Conservation (phyloP, 2,113 vertebrate species). For the Austrofundulus limnaeus region DNA sequence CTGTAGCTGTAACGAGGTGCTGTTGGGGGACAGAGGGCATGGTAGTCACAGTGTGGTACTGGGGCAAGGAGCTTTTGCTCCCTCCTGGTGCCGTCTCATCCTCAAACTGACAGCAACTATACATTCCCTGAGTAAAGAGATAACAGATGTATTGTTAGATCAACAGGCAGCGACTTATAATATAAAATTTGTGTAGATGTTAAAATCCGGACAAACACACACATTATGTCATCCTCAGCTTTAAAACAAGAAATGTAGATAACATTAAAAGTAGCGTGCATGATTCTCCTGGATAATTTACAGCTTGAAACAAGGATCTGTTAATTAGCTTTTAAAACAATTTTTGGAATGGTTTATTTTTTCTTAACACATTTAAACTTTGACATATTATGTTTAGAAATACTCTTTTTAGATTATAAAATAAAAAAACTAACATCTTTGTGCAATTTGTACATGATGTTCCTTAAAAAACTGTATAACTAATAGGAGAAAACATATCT, state of each 20-base stretch:
- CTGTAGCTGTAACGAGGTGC: constrained; percentile 73
- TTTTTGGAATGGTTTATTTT: too few relatives aligned
- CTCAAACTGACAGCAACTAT: constrained; percentile 91
- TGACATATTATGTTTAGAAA: too few relatives aligned
- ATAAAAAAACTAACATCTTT: too few relatives aligned
- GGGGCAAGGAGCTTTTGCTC: constrained; percentile 71
- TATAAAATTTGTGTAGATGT: constrained; percentile 16
- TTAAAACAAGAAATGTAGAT: constrained; percentile 11
- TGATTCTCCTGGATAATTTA: too few relatives aligned
- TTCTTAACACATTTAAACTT: too few relatives aligned
- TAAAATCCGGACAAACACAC: constrained; percentile 5
- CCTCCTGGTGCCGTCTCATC: constrained; percentile 77
- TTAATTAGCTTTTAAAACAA: too few relatives aligned
- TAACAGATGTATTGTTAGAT: constrained; percentile 47
- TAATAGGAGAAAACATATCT: neutral
- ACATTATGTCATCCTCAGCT: neutral
- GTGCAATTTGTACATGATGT: too few relatives aligned
- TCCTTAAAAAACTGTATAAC: too few relatives aligned
- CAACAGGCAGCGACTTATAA: constrained; percentile 23
- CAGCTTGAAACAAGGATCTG: too few relatives aligned
- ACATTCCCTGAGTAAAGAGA: constrained; percentile 85
- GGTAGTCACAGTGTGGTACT: constrained; percentile 73
- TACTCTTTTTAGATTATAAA: too few relatives aligned
- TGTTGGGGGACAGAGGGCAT: constrained; percentile 71
- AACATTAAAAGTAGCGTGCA: too few relatives aligned